These are phyloP conservation scores for Apantesis nais DNA, from an alignment of 2,888 invertebrate genomes.

Conservation along the genomic window DNA sequence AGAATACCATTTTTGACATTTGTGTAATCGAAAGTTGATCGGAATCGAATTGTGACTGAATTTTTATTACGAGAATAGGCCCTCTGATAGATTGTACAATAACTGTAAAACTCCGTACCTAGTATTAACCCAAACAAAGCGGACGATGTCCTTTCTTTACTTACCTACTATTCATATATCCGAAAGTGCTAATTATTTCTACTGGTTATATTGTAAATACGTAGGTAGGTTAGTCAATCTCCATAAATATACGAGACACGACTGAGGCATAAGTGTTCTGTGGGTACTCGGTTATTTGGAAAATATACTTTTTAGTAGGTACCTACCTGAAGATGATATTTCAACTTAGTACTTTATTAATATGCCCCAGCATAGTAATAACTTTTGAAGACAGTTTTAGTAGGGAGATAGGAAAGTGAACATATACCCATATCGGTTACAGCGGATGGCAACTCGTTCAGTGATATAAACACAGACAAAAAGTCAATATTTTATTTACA, in stretches of 20 bases:
- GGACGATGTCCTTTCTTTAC: too few relatives aligned
- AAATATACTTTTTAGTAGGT: background rate
- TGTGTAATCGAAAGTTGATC: too few relatives aligned
- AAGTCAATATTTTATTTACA: constrained; percentile 83
- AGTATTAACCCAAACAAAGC: background rate
- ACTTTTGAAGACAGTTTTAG: background rate
- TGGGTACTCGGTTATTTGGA: background rate
- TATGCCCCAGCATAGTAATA: background rate
- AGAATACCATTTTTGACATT: too few relatives aligned
- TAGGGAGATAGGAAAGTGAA: background rate
- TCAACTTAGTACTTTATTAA: background rate
- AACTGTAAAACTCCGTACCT: background rate
- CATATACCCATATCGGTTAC: background rate
- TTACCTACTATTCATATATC: background rate
- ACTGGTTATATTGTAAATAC: too few relatives aligned
- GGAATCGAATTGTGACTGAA: too few relatives aligned
- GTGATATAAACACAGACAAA: constrained; percentile 66
- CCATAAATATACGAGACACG: background rate
- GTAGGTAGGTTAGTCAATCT: background rate
- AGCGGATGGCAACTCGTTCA: constrained; percentile 25
- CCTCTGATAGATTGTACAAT: too few relatives aligned
- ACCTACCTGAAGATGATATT: background rate
- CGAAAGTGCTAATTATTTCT: background rate
- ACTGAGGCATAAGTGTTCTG: background rate
- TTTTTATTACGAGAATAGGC: too few relatives aligned